phyloP scores from a whole-genome alignment of 2,888 invertebrate genomes.

The Nomada fabriciana region DNA sequence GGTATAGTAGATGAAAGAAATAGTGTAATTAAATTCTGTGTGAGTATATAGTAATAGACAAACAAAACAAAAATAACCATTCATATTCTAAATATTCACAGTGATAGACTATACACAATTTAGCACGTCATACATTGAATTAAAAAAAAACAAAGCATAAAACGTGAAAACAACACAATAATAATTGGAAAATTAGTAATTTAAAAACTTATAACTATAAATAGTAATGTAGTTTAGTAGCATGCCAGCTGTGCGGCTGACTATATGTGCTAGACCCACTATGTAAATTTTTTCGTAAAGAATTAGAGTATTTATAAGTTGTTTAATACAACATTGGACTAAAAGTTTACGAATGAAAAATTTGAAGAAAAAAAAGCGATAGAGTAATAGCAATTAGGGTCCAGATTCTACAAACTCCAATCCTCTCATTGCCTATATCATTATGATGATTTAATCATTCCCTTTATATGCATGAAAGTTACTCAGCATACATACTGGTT shows the following conservation, averaged over 20 bases:
- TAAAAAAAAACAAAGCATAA: constrained; percentile 27
- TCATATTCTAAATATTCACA: constrained; percentile 2
- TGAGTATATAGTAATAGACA: not conserved
- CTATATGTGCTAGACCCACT: constrained; percentile 77
- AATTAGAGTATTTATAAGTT: constrained; percentile 25
- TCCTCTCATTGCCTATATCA: constrained; percentile 78
- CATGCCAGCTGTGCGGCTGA: constrained; percentile 83
- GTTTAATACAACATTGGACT: constrained; percentile 30
- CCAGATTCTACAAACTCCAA: constrained; percentile 78
- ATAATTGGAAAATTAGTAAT: constrained; percentile 65
- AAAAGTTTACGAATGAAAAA: constrained; percentile 37
- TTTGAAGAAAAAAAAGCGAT: constrained; percentile 44
- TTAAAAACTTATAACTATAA: constrained; percentile 41
- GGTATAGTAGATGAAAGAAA: not conserved
- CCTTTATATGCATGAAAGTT: constrained; percentile 44
- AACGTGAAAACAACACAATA: constrained; percentile 30
- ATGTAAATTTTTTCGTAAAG: constrained; percentile 48
- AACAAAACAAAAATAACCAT: not conserved
- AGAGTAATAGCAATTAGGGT: constrained; percentile 66
- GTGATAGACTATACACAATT: not conserved
- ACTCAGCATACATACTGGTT: constrained; percentile 43
- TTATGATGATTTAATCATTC: constrained; percentile 49
- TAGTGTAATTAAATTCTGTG: not conserved
- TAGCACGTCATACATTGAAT: constrained; percentile 7
- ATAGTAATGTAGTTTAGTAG: constrained; percentile 72